Base-by-base conservation (phyloP, 2,113 vertebrate species). In the Halcyon malimbica region DNA sequence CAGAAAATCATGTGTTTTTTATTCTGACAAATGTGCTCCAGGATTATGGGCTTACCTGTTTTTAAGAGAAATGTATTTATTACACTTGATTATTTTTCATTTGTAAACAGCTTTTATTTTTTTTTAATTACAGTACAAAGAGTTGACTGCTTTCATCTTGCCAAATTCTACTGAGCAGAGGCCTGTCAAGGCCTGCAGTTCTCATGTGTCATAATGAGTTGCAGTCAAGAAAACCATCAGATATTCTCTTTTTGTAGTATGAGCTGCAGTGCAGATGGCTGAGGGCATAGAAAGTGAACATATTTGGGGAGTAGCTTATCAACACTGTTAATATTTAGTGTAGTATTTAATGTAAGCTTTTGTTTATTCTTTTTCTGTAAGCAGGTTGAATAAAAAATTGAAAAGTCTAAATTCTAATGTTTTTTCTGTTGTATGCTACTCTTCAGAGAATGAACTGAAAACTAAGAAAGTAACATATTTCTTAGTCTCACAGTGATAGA, bases 291-390 rank as follows among this genome's bases (percentile, higher is more conserved):
- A 42, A 78, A 71, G 35, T 46, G 68, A 68, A 13, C 25, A 4
- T 67, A 48, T 83, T 81, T 0, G 6, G 65, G 51, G 48, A 53
- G 50, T 59, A 70, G 46, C 33, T 90, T 51, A 59, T 89, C 46
- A 74, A 21, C 10, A 37, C 31, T 68, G 75, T 68, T 50, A 67
- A 25, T 77, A 16, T 78, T 94, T 95, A 95, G 48, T 93, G 75
- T 76, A 74, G 67, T 91, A 82, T 90, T 93, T 96, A 63, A 78
- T 93, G 60, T 83, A 81, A 81, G 41, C 50, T 84, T 94, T 83
- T 87, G 69, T 70, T 83, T 65, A 1, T 82, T 76, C 3, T 16
- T 60, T 89, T 91, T 93, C 69, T 90, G 63, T 41, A 64, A 81
- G 74, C 41, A 73, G 7, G 7, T 62, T 71, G 67, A 95, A 82